Evolutionary conservation across 1,140 invertebrate genomes (phyloP).

Genomic region (Rhopalosiphum padi): DNA sequence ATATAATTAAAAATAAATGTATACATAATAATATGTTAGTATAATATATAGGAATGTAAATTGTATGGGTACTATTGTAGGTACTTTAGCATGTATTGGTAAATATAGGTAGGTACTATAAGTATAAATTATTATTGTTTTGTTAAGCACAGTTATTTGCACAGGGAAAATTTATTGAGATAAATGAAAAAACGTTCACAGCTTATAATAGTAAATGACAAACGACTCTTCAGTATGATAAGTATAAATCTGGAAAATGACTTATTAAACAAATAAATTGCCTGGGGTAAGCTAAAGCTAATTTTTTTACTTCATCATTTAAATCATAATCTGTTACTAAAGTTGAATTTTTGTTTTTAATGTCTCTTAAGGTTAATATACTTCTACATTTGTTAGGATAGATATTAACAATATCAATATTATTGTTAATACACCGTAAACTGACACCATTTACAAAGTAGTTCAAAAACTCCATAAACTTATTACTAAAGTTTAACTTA

Average conservation of each 20-base stretch:
- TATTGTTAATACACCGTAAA: neutral
- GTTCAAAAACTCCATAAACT: conserved; percentile 20
- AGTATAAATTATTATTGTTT: neutral
- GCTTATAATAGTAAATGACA: too few species aligned
- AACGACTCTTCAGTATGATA: neutral
- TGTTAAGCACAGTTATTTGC: neutral
- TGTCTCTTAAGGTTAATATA: conserved; percentile 23
- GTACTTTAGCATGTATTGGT: neutral
- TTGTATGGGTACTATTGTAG: neutral
- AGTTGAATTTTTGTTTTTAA: conserved; percentile 14
- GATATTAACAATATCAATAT: conserved; percentile 26
- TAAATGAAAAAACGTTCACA: neutral
- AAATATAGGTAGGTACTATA: neutral
- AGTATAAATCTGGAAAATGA: conserved; percentile 40
- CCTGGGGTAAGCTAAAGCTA: neutral
- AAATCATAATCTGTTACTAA: neutral
- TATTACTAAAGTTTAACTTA: conserved; percentile 16
- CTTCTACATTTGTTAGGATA: conserved; percentile 38
- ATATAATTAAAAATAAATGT: neutral
- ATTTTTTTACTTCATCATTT: conserved; percentile 25
- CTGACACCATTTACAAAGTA: neutral
- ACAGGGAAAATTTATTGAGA: neutral
- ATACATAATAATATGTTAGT: neutral
- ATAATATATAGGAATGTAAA: neutral
- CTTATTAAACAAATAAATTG: conserved; percentile 29